Evolutionary conservation across 2,113 vertebrate genomes (phyloP), one percentile per base, ranked within the genome.

Genomic region (Cebidichthys violaceus): DNA sequence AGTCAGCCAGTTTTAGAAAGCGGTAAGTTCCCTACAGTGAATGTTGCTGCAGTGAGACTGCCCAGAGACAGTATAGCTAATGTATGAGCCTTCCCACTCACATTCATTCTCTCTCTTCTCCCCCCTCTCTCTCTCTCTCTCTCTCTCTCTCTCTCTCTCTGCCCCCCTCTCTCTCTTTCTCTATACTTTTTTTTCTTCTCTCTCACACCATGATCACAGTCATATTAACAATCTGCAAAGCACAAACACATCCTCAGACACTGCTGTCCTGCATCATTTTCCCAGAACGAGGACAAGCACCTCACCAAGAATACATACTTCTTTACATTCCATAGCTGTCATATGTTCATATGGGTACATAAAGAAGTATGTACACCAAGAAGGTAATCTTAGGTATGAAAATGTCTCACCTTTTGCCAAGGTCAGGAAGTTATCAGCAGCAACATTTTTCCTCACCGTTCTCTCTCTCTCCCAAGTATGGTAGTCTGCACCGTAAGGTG

Each of bases 321-420:
- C 98, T 99, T 99, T 99, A 99, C 98, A 99, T 99, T 99, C 98
- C 98, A 99, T 99, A 99, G 97, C 96, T 97, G 94, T 96, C 92
- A 94, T 97, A 99, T 97, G 96, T 98, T 96, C 98, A 99, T 99
- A 99, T 99, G 98, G 98, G 98, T 97, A 99, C 97, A 99, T 99
- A 99, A 99, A 99, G 97, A 99, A 99, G 98, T 99, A 99, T 98
- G 98, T 99, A 93, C 96, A 97, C 98, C 94, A 96, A 95, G 96
- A 95, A 97, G 97, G 97, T 94, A 94, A 92, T 92, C 80, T 84
- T 84, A 87, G 77, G 85, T 83, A 89, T 70, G 82, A 85, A 70
- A 86, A 80, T 88, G 85, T 90, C 93, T 95, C 92, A 92, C 92
- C 93, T 93, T 93, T 92, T 31, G 47, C 82, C 92, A 91, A 93